phyloP scores from a whole-genome alignment of 2,113 vertebrate genomes.

The Oryzias celebensis region DNA sequence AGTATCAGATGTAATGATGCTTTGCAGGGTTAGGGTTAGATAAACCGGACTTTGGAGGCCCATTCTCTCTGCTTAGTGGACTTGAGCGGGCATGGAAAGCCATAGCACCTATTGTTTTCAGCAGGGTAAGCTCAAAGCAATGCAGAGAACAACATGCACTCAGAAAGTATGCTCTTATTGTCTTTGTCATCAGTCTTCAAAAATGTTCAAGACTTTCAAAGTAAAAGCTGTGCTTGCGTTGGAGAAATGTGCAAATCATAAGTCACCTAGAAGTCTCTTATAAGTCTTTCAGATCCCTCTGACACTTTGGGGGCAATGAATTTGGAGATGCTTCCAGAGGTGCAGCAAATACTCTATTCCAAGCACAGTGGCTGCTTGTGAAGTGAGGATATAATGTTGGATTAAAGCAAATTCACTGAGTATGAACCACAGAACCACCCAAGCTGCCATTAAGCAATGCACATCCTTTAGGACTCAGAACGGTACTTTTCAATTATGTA shows the following conservation, averaged over 20 bases:
- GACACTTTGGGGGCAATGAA: constrained; percentile 3
- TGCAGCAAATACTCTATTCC: constrained; percentile 37
- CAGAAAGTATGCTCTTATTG: no score
- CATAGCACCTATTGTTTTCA: background rate
- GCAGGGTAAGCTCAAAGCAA: no score
- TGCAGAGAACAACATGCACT: no score
- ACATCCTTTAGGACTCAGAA: constrained; percentile 29
- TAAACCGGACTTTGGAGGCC: no score
- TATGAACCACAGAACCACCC: constrained; percentile 44
- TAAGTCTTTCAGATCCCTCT: background rate
- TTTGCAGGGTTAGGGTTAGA: no score
- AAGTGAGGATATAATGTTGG: constrained; percentile 32
- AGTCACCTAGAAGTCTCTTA: background rate
- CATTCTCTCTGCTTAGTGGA: no score
- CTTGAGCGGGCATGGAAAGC: background rate
- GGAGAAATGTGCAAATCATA: background rate
- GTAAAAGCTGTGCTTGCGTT: no score
- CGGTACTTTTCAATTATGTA: constrained; percentile 55
- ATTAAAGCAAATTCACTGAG: constrained; percentile 55
- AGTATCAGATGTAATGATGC: no score
- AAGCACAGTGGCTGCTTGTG: constrained; percentile 20
- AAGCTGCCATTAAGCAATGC: constrained; percentile 49
- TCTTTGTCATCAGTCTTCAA: no score
- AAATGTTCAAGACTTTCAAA: no score
- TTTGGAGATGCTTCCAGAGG: constrained; percentile 37